Percentiles rank a stretch among this genome's conserved stretches.
These are phyloP conservation scores for Sinopyrophorus schimmeli DNA, from an alignment of 2,888 invertebrate species.

Conservation along the genomic window DNA sequence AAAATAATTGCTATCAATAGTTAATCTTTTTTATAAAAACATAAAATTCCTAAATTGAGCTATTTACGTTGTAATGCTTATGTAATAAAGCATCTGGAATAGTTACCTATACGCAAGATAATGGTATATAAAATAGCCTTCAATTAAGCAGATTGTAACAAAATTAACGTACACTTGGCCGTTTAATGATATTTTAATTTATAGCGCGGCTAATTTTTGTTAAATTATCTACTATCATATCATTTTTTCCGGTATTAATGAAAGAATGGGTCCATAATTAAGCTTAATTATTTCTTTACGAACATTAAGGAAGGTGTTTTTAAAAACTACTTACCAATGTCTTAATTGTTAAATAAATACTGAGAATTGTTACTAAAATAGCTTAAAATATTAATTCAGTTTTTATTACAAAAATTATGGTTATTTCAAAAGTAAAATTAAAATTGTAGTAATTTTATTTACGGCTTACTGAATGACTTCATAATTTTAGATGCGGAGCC, in stretches of 20 bases:
- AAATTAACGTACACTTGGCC: constrained; percentile 24
- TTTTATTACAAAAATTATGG: constrained; percentile 31
- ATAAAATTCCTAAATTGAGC: no score
- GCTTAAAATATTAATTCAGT: constrained; percentile 21
- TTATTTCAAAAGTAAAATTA: constrained; percentile 7
- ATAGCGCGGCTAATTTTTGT: constrained; percentile 33
- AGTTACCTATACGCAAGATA: constrained; percentile 10
- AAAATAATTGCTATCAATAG: no score
- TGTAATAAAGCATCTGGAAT: background rate
- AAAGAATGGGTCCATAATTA: constrained; percentile 32
- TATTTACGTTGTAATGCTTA: no score
- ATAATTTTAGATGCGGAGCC: no score
- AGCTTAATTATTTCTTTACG: constrained; percentile 33
- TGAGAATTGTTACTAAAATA: constrained; percentile 25
- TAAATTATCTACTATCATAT: constrained; percentile 35
- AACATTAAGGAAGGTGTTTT: constrained; percentile 35
- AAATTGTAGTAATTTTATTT: constrained; percentile 7
- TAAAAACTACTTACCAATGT: constrained; percentile 35
- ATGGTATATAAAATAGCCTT: constrained; percentile 24
- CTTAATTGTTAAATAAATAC: constrained; percentile 41
- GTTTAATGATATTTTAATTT: constrained; percentile 36
- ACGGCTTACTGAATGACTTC: constrained; percentile 11
- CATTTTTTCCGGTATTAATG: constrained; percentile 35
- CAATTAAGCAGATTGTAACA: constrained; percentile 18
- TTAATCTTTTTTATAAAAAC: no score